A percentile compares a stretch with the other conserved stretches of the same genome.
phyloP scores from a whole-genome alignment of 2,888 invertebrate genomes.

The Epirrhoe tristata region DNA sequence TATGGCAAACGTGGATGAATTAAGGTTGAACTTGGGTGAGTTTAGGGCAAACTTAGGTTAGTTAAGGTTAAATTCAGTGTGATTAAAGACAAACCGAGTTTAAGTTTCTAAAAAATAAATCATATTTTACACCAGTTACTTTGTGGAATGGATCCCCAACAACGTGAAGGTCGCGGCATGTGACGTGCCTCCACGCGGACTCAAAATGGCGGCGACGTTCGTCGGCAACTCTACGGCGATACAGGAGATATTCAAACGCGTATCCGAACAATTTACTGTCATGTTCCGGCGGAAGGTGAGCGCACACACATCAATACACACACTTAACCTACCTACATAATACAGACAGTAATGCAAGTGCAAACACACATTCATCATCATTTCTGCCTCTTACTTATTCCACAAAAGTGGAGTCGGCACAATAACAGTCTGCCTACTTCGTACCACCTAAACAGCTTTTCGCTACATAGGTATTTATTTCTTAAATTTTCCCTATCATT shows the following conservation, averaged over 20 bases:
- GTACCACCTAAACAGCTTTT: too few species aligned
- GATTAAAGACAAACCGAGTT: too few species aligned
- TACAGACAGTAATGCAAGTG: background rate
- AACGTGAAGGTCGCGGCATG: conserved; percentile 95
- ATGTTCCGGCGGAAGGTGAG: conserved; percentile 94
- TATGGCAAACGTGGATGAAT: background rate
- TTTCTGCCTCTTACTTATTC: too few species aligned
- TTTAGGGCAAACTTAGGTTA: background rate
- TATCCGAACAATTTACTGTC: conserved; percentile 94
- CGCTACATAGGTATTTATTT: too few species aligned
- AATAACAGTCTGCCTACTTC: too few species aligned
- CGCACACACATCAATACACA: background rate
- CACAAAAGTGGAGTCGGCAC: too few species aligned
- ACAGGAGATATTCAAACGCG: conserved; percentile 93
- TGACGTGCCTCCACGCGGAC: conserved; percentile 94
- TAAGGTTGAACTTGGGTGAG: too few species aligned
- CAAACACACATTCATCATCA: background rate
- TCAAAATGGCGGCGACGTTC: conserved; percentile 96
- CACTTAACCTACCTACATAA: too few species aligned
- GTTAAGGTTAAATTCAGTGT: too few species aligned
- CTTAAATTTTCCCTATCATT: too few species aligned
- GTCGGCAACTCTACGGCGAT: conserved; percentile 95
- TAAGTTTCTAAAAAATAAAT: too few species aligned
- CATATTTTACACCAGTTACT: too few species aligned
- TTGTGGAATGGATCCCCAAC: conserved; percentile 95